phyloP scores from a whole-genome alignment of 2,113 vertebrate genomes.

The Zapornia atra region DNA sequence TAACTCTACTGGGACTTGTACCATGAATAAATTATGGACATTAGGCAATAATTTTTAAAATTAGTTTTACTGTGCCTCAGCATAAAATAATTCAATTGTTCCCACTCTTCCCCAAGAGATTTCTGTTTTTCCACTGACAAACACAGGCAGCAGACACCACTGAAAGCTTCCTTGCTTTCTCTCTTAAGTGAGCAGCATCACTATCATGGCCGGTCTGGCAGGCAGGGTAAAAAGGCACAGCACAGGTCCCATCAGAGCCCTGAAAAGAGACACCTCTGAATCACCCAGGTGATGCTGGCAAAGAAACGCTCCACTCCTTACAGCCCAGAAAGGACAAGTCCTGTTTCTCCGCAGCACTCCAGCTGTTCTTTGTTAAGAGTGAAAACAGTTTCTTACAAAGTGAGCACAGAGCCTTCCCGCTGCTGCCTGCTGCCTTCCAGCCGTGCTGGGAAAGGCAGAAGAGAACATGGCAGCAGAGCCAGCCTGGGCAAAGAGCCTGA shows the following conservation, averaged over 20 bases:
- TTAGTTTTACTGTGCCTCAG: constrained; percentile 5
- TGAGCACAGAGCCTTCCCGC: neutral
- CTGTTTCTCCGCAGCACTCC: neutral
- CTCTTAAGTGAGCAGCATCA: neutral
- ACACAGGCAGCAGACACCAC: neutral
- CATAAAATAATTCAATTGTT: constrained; percentile 37
- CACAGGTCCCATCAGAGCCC: neutral
- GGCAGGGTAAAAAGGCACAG: neutral
- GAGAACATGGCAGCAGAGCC: neutral
- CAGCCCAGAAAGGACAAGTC: neutral
- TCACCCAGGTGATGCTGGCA: neutral
- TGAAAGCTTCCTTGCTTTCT: neutral
- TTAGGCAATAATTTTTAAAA: constrained; percentile 1
- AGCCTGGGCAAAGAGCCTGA: constrained; percentile 5
- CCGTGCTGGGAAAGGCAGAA: neutral
- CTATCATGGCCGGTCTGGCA: neutral
- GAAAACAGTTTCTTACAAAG: neutral
- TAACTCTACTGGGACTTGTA: neutral
- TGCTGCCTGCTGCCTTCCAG: neutral
- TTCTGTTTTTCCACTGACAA: neutral
- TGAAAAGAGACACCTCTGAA: neutral
- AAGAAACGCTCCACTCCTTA: fast-evolving
- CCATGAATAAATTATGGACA: constrained; percentile 21
- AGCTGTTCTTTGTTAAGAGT: neutral
- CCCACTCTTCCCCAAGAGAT: neutral